phyloP scores from a whole-genome alignment of 2,888 invertebrate genomes.

The Acleris cristana region DNA sequence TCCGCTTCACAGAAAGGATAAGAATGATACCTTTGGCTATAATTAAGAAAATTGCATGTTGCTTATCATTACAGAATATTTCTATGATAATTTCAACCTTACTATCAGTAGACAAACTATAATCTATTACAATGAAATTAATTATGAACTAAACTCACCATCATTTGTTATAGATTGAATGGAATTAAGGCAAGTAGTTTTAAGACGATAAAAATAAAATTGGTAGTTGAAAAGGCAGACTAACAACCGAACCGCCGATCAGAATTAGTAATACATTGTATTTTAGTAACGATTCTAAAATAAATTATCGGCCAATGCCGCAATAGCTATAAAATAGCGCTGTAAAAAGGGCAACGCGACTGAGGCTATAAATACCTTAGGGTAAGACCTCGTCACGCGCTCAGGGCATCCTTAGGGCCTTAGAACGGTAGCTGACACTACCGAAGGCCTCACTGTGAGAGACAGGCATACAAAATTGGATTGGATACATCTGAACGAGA shows the following conservation, averaged over 20 bases:
- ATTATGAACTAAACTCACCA: background rate
- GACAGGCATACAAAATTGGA: conserved; percentile 65
- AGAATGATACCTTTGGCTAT: conserved; percentile 42
- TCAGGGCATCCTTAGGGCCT: conserved; percentile 72
- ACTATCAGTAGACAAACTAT: background rate
- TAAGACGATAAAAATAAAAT: too few relatives aligned
- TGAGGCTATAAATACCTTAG: conserved; percentile 48
- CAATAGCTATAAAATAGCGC: conserved; percentile 64
- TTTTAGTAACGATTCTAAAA: conserved; percentile 51
- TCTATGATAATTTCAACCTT: conserved; percentile 7
- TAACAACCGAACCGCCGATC: conserved; percentile 4
- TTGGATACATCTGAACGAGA: conserved; percentile 45
- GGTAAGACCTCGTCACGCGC: conserved; percentile 73
- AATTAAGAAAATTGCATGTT: conserved; percentile 51
- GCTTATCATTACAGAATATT: conserved; percentile 43
- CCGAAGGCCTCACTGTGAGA: conserved; percentile 61
- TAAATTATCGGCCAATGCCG: conserved; percentile 57
- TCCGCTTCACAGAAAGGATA: conserved; percentile 49
- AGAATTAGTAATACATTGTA: conserved; percentile 32
- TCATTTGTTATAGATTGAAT: background rate
- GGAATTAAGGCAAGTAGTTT: background rate
- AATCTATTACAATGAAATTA: background rate
- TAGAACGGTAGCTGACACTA: conserved; percentile 56
- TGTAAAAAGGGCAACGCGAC: conserved; percentile 62
- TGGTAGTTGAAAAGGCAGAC: too few relatives aligned